Evolutionary conservation across 2,888 invertebrate species (phyloP).

Genomic region (Galeruca laticollis): DNA sequence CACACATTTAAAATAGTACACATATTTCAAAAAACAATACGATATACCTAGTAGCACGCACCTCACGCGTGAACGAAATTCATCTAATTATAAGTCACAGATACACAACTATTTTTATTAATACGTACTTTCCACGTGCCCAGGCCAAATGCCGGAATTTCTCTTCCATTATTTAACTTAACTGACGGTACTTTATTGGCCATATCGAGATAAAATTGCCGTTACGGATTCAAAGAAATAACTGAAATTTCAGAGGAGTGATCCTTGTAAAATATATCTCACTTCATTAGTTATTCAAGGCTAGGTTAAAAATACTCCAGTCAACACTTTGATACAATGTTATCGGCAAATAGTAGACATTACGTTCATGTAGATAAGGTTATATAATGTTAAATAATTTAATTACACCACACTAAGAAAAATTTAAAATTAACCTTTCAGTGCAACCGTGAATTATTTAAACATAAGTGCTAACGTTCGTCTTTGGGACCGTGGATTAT

Average conservation of each 20-base stretch:
- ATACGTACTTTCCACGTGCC: constrained; percentile 58
- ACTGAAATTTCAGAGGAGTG: neutral
- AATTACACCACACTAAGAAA: neutral
- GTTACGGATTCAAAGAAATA: constrained; percentile 6
- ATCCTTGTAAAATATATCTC: constrained; percentile 1
- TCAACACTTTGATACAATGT: constrained; percentile 5
- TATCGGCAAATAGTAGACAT: constrained; percentile 2
- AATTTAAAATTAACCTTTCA: too few relatives aligned
- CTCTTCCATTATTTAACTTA: constrained; percentile 65
- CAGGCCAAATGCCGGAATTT: constrained; percentile 68
- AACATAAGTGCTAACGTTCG: too few relatives aligned
- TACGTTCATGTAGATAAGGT: constrained; percentile 6
- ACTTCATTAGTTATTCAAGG: constrained; percentile 7
- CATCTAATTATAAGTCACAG: neutral
- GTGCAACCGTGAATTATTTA: too few relatives aligned
- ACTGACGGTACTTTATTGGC: constrained; percentile 59
- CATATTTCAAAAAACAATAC: too few relatives aligned
- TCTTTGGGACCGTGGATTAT: too few relatives aligned
- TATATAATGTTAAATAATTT: neutral
- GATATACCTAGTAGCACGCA: neutral
- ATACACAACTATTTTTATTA: neutral
- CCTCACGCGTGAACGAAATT: neutral
- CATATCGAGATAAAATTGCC: constrained; percentile 32
- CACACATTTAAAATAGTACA: neutral
- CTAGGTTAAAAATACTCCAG: constrained; percentile 14